Base-by-base conservation (phyloP, 92 coral and sea anemone species). In the Hydrozoanthus gracilis region DNA sequence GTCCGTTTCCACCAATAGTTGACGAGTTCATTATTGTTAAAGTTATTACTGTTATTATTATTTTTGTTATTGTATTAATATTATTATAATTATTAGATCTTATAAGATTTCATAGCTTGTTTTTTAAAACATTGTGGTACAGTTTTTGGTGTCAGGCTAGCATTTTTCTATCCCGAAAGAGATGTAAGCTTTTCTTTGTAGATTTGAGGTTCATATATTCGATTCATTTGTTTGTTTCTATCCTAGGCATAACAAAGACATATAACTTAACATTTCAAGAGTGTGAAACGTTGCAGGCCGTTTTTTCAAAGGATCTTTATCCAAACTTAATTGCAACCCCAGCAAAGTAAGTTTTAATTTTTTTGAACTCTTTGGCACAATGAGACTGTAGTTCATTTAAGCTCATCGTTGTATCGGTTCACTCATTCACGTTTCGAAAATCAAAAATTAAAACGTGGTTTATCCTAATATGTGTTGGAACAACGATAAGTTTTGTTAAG, bases 201-300 rank as follows among this genome's bases (percentile, higher is more conserved):
- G 11, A 51, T 48, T 5, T 17, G 17, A 61, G 10, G 82, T 4
- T 51, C 8, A 48, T 20, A 27, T 27, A 27, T 27, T 27, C 39
- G 39, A 27, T 45, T 18, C n/a, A 61, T 12, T 17, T 10, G 39
- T 58, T 44, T 46, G 39, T 14, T 79, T 47, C 1, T 67, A 45
- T 58, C 8, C 44, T 79, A 96, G 98, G 98, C 11, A 96, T 96
- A 44, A 95, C 98, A 7, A 96, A 96, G 90, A 96, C 99, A 12
- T 93, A 95, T 90, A 96, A 96, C 91, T 87, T 96, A 17, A 92
- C 99, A 0, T 96, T 95, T 78, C 99, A 95, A 89, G 99, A 95
- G 50, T 95, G 98, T 83, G 99, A 96, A 83, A 94, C 94, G 2
- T 88, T 96, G 9, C 97, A 96, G 89, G 99, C 99, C 68, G 95